Evolutionary conservation across 1,140 invertebrate genomes (phyloP), one percentile per base, ranked within the genome.

Genomic region (Drosophila baimaii): DNA sequence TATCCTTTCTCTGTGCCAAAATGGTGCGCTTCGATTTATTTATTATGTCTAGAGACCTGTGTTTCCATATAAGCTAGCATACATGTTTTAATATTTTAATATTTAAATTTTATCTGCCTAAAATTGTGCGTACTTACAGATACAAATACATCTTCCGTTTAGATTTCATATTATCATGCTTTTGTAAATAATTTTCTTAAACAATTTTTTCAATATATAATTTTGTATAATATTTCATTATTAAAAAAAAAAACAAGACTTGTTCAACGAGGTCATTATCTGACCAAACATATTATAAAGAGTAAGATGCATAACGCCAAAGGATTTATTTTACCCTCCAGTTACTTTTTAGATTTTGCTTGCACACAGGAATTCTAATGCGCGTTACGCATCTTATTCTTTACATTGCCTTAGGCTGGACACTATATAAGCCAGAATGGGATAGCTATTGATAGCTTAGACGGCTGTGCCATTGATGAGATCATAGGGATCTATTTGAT

Each of bases 391-490:
- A 49, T 29, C n/a, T 49, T 49, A 17, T 17, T 29, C 0, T 19
- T 49, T 17, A 29, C 6, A 29, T 29, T 29, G 9, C 1, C 2
- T 6, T 44, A 7, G 25, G 25, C 2, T 1, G 25, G 6, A 25
- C n/a, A n/a, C 13, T 9, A 2, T n/a, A 13, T 43, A 21, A 9
- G 9, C 5, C 12, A 5, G 4, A 0, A 13, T 15, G 5, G 21
- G 3, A 19, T 19, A 21, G 15, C 17, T 21, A 5, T 33, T 15
- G n/a, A n/a, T n/a, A 15, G 21, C 2, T 35, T 69, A 69, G 46
- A 92, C 91, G n/a, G 91, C 86, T 3, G 91, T 92, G 19, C 91
- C 91, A 59, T 92, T 91, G 51, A 92, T 78, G 37, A 86, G 35
- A 56, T 92, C 91, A 31, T 92, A 92, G 13, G 74, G 79, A 47